These are phyloP conservation scores for Ylistrum balloti DNA, from an alignment of 1,140 invertebrate genomes.

Conservation along the genomic window DNA sequence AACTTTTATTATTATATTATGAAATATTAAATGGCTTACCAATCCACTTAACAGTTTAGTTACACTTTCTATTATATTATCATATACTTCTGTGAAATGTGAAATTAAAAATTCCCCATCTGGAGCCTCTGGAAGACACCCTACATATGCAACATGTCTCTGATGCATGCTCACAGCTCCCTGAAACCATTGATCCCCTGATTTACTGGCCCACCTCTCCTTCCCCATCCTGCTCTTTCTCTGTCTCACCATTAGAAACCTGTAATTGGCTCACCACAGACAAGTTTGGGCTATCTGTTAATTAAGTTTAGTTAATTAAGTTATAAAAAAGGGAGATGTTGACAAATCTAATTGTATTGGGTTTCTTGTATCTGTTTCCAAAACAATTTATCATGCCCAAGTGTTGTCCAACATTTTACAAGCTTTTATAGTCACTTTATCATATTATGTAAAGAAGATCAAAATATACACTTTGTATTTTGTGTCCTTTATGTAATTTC, in stretches of 20 bases:
- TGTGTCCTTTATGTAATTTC: constrained; percentile 11
- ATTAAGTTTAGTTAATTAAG: constrained; percentile 36
- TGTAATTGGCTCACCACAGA: constrained; percentile 24
- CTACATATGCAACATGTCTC: constrained; percentile 1
- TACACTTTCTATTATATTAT: too few relatives aligned
- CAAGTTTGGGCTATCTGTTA: neutral
- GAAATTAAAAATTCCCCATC: neutral
- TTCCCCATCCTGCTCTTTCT: neutral
- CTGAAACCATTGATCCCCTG: constrained; percentile 16
- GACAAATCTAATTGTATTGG: constrained; percentile 26
- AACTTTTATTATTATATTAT: too few relatives aligned
- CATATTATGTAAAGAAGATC: constrained; percentile 3
- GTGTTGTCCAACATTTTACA: neutral
- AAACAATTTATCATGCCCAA: neutral
- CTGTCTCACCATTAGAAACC: neutral
- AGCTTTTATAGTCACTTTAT: neutral
- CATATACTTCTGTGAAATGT: too few relatives aligned
- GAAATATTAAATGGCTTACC: too few relatives aligned
- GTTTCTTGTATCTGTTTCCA: neutral
- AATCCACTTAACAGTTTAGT: too few relatives aligned
- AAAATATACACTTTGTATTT: neutral
- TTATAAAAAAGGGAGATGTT: constrained; percentile 3
- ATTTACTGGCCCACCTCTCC: neutral
- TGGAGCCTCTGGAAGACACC: neutral
- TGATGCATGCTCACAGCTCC: neutral